phyloP scores from a whole-genome alignment of 1,140 invertebrate species.

The Nasonia vitripennis region DNA sequence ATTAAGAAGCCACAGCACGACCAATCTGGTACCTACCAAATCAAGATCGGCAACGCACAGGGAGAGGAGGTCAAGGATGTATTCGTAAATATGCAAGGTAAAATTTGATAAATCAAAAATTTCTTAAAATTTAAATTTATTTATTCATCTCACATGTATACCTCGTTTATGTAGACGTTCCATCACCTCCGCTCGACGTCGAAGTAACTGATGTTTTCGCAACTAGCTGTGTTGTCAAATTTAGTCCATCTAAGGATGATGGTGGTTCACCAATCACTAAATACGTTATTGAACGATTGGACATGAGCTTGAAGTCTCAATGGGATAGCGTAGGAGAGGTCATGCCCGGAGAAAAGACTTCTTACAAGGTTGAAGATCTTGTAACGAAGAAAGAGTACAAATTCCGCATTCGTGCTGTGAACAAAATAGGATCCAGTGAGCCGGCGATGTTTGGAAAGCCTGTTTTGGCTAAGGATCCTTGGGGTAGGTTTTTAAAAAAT shows the following conservation, averaged over 20 bases:
- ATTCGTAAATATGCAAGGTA: slow-evolving; percentile 89
- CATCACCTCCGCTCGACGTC: slow-evolving; percentile 89
- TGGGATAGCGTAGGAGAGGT: slow-evolving; percentile 91
- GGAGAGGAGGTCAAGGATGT: slow-evolving; percentile 91
- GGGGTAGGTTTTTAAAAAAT: slow-evolving; percentile 81
- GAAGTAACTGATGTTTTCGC: slow-evolving; percentile 95
- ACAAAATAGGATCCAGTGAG: slow-evolving; percentile 92
- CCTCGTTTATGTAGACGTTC: slow-evolving; percentile 81
- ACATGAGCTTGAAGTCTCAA: slow-evolving; percentile 89
- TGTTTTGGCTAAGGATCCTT: slow-evolving; percentile 97
- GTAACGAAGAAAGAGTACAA: slow-evolving; percentile 92
- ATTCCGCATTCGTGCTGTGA: slow-evolving; percentile 96
- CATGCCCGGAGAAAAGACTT: slow-evolving; percentile 78
- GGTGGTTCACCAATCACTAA: slow-evolving; percentile 93
- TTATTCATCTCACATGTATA: neutral
- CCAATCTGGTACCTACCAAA: slow-evolving; percentile 88
- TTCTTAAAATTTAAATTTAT: slow-evolving; percentile 9
- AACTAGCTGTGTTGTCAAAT: slow-evolving; percentile 92
- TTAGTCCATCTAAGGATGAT: slow-evolving; percentile 94
- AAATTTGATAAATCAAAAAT: neutral
- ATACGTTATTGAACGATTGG: slow-evolving; percentile 96
- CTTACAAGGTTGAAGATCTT: slow-evolving; percentile 92
- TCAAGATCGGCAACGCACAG: slow-evolving; percentile 90
- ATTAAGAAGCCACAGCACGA: slow-evolving; percentile 91
- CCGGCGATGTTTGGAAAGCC: slow-evolving; percentile 90